Base-by-base conservation (phyloP, 2,888 invertebrate genomes). In the Cotesia congregata region DNA sequence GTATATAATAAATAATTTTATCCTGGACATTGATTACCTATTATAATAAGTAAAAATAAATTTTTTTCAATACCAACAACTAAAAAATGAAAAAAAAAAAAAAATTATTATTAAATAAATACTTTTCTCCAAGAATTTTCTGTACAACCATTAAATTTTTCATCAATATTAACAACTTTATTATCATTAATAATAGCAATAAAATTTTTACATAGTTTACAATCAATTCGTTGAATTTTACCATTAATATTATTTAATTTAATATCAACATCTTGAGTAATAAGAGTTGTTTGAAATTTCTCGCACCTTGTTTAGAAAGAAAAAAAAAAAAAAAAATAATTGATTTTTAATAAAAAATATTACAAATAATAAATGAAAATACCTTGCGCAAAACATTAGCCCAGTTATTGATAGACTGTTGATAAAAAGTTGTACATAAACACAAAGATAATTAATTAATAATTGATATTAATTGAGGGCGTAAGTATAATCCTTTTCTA, bases 251-350 rank as follows among this genome's bases (percentile, higher is more conserved):
- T 78, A 17, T 79, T 80, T 39, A 59, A 15, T 61, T 79, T 69
- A 39, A 82, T 62, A 74, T 84, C 74, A 61, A 85, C 76, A 39
- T 78, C 74, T 74, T 75, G 82, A 79, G 40, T 75, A 88, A 86
- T 75, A 88, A 86, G 90, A 92, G 82, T 91, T 91, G 67, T 90
- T 40, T 78, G 76, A 74, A 17, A 74, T 7, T 80, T 75, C 64
- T 41, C 61, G 74, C 82, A 82, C 74, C 82, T 82, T 61, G 17
- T 59, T 60, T 3, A 72, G 15, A 62, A 15, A 4, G 39, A 3
- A 41, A 41, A 9, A 62, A 17, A 41, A 9, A 62, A 17, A n/a
- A 12, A 20, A 41, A 39, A 65, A 50, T n/a, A 72, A 7, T 61
- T 41, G 9, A 67, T n/a, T 30, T 41, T 30, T 65, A 6, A 5